Base-by-base conservation (phyloP, 2,888 invertebrate species). In the Fabriciana adippe region DNA sequence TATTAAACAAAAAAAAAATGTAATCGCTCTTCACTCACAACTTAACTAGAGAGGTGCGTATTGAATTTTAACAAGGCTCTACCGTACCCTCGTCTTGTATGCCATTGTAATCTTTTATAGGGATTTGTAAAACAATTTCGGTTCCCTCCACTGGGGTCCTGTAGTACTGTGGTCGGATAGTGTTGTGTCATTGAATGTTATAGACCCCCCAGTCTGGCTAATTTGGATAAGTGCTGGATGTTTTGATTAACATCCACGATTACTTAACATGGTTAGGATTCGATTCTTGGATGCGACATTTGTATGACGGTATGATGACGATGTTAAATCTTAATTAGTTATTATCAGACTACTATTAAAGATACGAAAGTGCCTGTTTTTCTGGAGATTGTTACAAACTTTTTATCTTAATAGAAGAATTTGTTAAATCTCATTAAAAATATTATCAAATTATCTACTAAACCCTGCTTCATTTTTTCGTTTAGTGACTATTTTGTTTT, bases 71-170 rank as follows among this genome's bases (percentile, higher is more conserved):
- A 61, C 61, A 61, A 61, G 61, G 51, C 61, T 18, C 51, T 18
- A 16, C 50, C 60, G 26, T 51, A 60, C 61, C 61, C 61, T 61
- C 35, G 61, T 61, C 51, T 61, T 61, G 35, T 51, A 51, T 11
- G 60, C 35, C 35, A 41, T 61, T 41, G 61, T 61, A 61, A 63
- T 63, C 54, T 63, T 63, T 63, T 63, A 54, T 63, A 26, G 54
- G 54, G 54, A 63, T 54, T 63, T 63, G 54, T 63, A 54, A 63
- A 63, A 63, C 63, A 63, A 63, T 63, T 63, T 47, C 47, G 11
- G 54, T 31, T n/a, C 14, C 54, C 54, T 18, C 14, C 18, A 13
- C 14, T 11, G 54, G 54, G 45, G 45, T 16, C 18, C 35, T 51
- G 18, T 53, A 21, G 18, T 18, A 53, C 16, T 61, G 61, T 15